These are phyloP conservation scores for Crocodylus rhombifer DNA, from an alignment of 2,797 vertebrate species.

Conservation along the genomic window DNA sequence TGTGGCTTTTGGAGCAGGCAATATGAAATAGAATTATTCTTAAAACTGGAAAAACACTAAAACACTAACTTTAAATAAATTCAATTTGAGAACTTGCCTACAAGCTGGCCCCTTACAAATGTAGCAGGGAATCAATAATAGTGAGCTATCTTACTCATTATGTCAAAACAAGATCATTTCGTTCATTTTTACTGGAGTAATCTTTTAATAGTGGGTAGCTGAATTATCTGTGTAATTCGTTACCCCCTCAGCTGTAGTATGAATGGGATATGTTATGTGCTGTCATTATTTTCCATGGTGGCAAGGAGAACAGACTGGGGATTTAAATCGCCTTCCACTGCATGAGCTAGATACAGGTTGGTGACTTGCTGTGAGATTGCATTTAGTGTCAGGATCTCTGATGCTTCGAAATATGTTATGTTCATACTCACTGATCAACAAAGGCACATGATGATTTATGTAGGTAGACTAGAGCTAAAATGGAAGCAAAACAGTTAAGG, in stretches of 20 bases:
- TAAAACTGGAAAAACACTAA: slow-evolving; percentile 25
- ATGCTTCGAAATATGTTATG: slow-evolving; percentile 34
- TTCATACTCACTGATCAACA: slow-evolving; percentile 34
- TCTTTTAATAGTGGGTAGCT: slow-evolving; percentile 72
- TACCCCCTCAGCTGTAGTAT: slow-evolving; percentile 64
- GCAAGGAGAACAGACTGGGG: slow-evolving; percentile 49
- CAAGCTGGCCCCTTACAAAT: neutral
- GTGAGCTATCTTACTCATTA: slow-evolving; percentile 19
- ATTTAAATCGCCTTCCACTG: slow-evolving; percentile 62
- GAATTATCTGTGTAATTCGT: slow-evolving; percentile 75
- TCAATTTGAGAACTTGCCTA: slow-evolving; percentile 23
- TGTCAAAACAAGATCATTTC: slow-evolving; percentile 39
- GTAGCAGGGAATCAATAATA: slow-evolving; percentile 5
- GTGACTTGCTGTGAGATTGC: slow-evolving; percentile 66
- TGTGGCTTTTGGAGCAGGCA: slow-evolving; percentile 16
- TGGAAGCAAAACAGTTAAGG: slow-evolving; percentile 29
- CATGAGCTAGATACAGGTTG: slow-evolving; percentile 32
- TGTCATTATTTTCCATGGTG: slow-evolving; percentile 71
- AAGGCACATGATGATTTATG: slow-evolving; percentile 45
- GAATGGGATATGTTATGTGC: slow-evolving; percentile 63
- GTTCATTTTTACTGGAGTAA: slow-evolving; percentile 68
- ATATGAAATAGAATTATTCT: slow-evolving; percentile 8
- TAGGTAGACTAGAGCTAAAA: slow-evolving; percentile 44
- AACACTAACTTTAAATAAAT: slow-evolving; percentile 27
- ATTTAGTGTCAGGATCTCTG: slow-evolving; percentile 66